Evolutionary conservation across 1,140 invertebrate genomes (phyloP), one percentile per base, ranked within the genome.

Genomic region (Tetragnatha versicolor): DNA sequence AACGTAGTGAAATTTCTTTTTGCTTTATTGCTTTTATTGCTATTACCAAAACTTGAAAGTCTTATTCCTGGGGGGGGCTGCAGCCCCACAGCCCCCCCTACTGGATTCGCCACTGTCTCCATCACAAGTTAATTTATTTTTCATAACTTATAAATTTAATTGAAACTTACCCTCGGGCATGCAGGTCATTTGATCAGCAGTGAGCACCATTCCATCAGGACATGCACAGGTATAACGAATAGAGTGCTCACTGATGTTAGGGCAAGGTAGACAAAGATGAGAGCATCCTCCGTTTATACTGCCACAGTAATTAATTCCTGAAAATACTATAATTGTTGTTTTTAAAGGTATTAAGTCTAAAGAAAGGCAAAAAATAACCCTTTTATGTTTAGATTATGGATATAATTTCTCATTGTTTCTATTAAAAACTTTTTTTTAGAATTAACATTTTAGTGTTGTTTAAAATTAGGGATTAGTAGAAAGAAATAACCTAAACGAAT

Each of bases 241-340:
- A 6, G 72, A 69, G 7, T 65, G 20, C 17, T 17, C 47, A 47
- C 58, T 81, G 22, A 81, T 78, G 25, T 75, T 65, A 35, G 82
- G 79, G 10, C 70, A 39, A n/a, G 79, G 73, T 63, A 93, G 87
- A 82, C 95, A 97, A 0, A 95, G 86, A 85, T 96, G 92, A 0
- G 90, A 90, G 84, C 95, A 97, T 3, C 92, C 92, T 1, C 93
- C 94, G 84, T 94, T 95, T 83, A 96, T 93, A 0, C 87, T 87
- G 0, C 91, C 93, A 84, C 98, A 99, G 0, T 97, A 96, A 88
- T 98, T 99, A 0, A 87, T 86, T 83, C 93, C 95, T 0, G n/a
- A 39, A 17, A 3, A 39, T n/a, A 20, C 10, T 9, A 2, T 45
- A 14, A n/a, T n/a, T n/a, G n/a, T n/a, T n/a, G n/a, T n/a, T n/a